Percentiles rank a stretch among this genome's conserved stretches.
These are phyloP conservation scores for Xestia ashworthii DNA, from an alignment of 2,888 invertebrate species.

Conservation along the genomic window DNA sequence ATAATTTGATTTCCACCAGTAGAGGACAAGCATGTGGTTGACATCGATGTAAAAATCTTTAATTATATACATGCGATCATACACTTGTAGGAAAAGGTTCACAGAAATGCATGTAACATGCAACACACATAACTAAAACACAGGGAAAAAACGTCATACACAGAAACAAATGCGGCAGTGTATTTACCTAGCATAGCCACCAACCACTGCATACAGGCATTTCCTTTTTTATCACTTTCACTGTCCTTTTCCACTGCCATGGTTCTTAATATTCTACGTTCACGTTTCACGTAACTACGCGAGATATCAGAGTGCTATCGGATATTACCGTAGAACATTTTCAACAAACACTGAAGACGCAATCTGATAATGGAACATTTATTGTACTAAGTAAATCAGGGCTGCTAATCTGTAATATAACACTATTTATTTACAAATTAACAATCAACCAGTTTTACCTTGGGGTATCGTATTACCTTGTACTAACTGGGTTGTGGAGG, in stretches of 20 bases:
- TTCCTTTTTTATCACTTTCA: slow-evolving; percentile 25
- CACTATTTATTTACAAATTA: too few relatives aligned
- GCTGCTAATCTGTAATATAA: slow-evolving; percentile 5
- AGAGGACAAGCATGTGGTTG: too few relatives aligned
- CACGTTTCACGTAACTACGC: not conserved
- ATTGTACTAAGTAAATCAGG: slow-evolving; percentile 25
- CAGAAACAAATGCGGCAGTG: not conserved
- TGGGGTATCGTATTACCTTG: too few relatives aligned
- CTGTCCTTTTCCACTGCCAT: slow-evolving; percentile 24
- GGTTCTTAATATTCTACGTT: not conserved
- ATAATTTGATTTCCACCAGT: too few relatives aligned
- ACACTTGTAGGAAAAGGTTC: not conserved
- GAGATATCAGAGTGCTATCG: not conserved
- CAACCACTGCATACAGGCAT: slow-evolving; percentile 40
- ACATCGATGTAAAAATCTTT: too few relatives aligned
- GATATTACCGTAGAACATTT: slow-evolving; percentile 14
- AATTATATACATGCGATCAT: not conserved
- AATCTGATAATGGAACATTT: slow-evolving; percentile 38
- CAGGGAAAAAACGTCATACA: not conserved
- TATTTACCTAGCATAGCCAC: slow-evolving; percentile 52
- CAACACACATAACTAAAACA: not conserved
- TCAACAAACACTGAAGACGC: slow-evolving; percentile 22
- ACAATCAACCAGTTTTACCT: too few relatives aligned
- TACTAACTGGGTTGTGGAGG: too few relatives aligned
- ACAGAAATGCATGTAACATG: not conserved